These are phyloP conservation scores for Meliscaeva auricollis DNA, from an alignment of 2,888 invertebrate genomes.

Conservation along the genomic window DNA sequence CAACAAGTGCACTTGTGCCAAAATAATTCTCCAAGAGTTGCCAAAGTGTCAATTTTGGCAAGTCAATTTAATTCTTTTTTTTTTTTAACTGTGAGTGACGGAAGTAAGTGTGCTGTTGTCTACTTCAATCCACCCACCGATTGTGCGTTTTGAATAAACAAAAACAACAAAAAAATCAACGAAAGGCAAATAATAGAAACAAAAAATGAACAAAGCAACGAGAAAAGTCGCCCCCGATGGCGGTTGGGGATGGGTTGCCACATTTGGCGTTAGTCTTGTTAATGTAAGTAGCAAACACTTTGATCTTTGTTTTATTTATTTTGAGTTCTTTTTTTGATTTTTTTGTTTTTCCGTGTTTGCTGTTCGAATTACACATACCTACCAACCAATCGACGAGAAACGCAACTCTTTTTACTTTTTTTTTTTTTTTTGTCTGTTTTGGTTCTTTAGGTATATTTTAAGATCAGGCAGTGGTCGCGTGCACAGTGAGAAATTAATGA, in stretches of 20 bases:
- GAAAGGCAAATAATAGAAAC: constrained; percentile 69
- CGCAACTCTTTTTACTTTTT: neutral
- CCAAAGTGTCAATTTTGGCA: constrained; percentile 45
- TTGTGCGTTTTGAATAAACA: constrained; percentile 44
- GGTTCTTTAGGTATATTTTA: constrained; percentile 28
- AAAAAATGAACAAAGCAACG: constrained; percentile 83
- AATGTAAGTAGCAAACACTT: constrained; percentile 88
- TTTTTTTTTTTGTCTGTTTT: constrained; percentile 42
- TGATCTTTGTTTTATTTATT: constrained; percentile 10
- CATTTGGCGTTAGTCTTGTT: constrained; percentile 92
- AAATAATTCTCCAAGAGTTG: constrained; percentile 49
- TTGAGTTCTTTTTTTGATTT: neutral
- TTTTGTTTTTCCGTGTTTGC: neutral
- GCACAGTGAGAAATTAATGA: constrained; percentile 55
- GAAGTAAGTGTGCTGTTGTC: neutral
- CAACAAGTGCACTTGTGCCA: constrained; percentile 56
- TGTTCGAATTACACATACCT: constrained; percentile 25
- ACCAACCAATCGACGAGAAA: too few relatives aligned
- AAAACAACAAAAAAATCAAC: constrained; percentile 71
- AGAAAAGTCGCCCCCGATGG: constrained; percentile 93
- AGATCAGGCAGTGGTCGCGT: constrained; percentile 70
- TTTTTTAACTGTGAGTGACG: constrained; percentile 3
- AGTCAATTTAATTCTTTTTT: neutral
- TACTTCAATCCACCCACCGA: constrained; percentile 59
- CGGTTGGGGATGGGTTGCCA: constrained; percentile 96